Base-by-base conservation (phyloP, 2,888 invertebrate genomes). In the Mimachlamys varia region DNA sequence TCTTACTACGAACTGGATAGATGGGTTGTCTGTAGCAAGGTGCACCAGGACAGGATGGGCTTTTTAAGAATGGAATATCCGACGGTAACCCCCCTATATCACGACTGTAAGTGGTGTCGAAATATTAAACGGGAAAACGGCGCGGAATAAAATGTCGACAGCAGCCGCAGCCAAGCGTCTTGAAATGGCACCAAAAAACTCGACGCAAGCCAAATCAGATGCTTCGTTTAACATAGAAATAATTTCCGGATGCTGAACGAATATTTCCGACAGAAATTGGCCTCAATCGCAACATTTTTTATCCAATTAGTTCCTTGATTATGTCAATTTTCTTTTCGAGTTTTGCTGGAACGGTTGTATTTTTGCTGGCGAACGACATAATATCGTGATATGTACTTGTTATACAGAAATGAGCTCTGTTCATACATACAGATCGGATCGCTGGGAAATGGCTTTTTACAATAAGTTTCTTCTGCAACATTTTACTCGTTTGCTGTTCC, bases 1-100 rank as follows among this genome's bases (percentile, higher is more conserved):
- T 53, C 53, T 19, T 62, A 4, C 62, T 62, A 62, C 27, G 2
- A 27, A 62, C 62, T 62, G 62, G 53, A 53, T 53, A 53, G 53
- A 53, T 19, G 53, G 27, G 62, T n/a, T 62, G n/a, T 62, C 15
- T 62, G 27, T 62, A 27, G 62, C n/a, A 22, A 22, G 2, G 62
- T 62, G 62, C 27, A 62, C 62, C 22, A 27, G 62, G 62, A 62
- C 62, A 62, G 62, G 62, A 62, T 62, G 62, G n/a, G n/a, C 62
- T 62, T 62, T 53, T 62, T 62, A 62, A 62, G 62, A 62, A 62
- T 62, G 62, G 62, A 62, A 62, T 62, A 62, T n/a, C 62, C 62
- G 62, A 19, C 27, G 62, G 13, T 62, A 22, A 15, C 15, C 62
- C n/a, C 5, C 22, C 62, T 27, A 7, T 62, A 62, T n/a, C 22